Evolutionary conservation across 1,140 invertebrate genomes (phyloP).

Genomic region (Bathynomus jamesi): DNA sequence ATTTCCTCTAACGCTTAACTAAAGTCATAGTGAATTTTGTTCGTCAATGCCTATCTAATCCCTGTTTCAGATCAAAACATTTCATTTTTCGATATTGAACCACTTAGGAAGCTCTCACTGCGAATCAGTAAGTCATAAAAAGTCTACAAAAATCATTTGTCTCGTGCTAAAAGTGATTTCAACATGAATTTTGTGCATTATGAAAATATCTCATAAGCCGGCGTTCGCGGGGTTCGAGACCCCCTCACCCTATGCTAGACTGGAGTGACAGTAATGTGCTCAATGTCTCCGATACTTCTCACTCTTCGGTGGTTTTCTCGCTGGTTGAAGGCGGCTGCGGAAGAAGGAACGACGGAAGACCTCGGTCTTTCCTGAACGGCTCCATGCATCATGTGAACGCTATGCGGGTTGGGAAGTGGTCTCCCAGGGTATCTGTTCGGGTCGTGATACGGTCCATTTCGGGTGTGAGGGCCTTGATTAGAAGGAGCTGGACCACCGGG

Average conservation of each 20-base stretch:
- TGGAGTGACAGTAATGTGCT: conserved; percentile 41
- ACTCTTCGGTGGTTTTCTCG: conserved; percentile 54
- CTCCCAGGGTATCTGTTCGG: not conserved
- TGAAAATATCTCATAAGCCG: not conserved
- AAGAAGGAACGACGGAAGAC: conserved; percentile 39
- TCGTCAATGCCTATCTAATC: too few species aligned
- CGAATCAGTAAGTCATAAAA: too few species aligned
- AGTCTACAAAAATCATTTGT: too few species aligned
- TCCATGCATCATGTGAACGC: not conserved
- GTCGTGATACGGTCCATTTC: conserved; percentile 43
- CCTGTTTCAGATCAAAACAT: too few species aligned
- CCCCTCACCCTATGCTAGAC: conserved; percentile 21
- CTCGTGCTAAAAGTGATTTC: not conserved
- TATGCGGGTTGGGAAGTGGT: not conserved
- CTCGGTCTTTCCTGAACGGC: conserved; percentile 1
- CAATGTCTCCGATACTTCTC: conserved; percentile 63
- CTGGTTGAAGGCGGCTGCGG: conserved; percentile 33
- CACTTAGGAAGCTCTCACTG: too few species aligned
- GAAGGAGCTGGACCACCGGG: conserved; percentile 43
- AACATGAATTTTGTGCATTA: not conserved
- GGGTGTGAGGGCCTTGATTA: conserved; percentile 48
- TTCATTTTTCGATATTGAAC: too few species aligned
- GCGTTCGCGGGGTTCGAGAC: not conserved
- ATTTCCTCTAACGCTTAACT: too few species aligned
- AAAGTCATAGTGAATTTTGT: too few species aligned